Percentiles rank a stretch among this genome's conserved stretches.
These are phyloP conservation scores for Tanypteryx hageni DNA, from an alignment of 2,888 invertebrate genomes.

Conservation along the genomic window DNA sequence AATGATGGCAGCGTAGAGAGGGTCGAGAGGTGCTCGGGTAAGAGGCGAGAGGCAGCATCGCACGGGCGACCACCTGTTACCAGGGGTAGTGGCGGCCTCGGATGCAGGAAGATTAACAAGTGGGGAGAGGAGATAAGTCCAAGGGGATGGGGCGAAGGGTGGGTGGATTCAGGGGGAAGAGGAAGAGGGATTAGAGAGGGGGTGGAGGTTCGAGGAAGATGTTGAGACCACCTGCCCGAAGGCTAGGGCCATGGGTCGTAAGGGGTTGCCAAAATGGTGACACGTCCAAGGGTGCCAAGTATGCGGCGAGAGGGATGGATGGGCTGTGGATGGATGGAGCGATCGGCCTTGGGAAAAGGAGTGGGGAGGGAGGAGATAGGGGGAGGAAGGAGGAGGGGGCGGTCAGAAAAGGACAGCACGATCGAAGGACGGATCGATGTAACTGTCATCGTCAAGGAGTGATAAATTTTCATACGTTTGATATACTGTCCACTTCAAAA, in stretches of 20 bases:
- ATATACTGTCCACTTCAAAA: slow-evolving; percentile 36
- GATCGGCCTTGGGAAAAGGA: no score
- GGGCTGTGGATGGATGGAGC: no score
- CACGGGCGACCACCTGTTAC: slow-evolving; percentile 57
- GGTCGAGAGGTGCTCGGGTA: not conserved
- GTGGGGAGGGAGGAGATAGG: not conserved
- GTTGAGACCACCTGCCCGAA: not conserved
- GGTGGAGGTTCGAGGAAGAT: not conserved
- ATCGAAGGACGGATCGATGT: slow-evolving; percentile 49
- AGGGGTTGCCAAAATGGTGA: slow-evolving; percentile 15
- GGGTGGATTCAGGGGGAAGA: not conserved
- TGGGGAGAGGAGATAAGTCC: slow-evolving; percentile 28
- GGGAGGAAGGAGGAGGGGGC: not conserved
- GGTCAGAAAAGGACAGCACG: slow-evolving; percentile 10
- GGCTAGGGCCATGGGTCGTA: not conserved
- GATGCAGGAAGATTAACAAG: slow-evolving; percentile 56
- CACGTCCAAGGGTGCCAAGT: slow-evolving; percentile 31
- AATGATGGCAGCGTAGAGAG: not conserved
- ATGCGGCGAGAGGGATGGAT: not conserved
- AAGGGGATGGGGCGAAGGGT: not conserved
- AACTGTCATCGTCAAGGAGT: slow-evolving; percentile 46
- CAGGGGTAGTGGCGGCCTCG: slow-evolving; percentile 18
- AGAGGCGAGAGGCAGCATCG: not conserved
- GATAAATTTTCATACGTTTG: slow-evolving; percentile 57
- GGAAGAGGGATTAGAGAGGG: not conserved